Evolutionary conservation across 2,113 vertebrate genomes (phyloP).

Genomic region (Fregetta grallaria): DNA sequence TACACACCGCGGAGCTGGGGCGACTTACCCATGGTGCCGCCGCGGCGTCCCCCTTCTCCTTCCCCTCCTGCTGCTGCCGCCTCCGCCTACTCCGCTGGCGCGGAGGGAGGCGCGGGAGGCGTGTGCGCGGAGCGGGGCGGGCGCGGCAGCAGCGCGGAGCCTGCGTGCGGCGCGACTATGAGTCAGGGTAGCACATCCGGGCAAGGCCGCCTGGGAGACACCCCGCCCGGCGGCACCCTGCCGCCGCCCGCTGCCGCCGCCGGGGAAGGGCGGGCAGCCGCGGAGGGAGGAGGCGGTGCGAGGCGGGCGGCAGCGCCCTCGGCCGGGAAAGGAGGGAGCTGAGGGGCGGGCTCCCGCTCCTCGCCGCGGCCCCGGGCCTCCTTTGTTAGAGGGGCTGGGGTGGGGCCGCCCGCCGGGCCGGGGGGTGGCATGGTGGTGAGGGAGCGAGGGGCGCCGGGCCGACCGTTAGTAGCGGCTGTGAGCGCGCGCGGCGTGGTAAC

Average conservation of each 20-base stretch:
- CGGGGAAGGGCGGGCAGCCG: not conserved
- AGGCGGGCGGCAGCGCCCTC: not conserved
- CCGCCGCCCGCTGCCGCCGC: not conserved
- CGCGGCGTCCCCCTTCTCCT: not conserved
- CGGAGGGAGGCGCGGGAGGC: not conserved
- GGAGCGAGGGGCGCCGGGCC: rapidly evolving
- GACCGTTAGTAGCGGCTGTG: not conserved
- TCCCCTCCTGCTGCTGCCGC: not conserved
- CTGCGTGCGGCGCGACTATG: slow-evolving; percentile 24
- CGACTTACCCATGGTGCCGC: slow-evolving; percentile 57
- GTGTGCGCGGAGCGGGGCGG: not conserved
- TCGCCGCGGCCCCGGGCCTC: not conserved
- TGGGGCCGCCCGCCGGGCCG: not conserved
- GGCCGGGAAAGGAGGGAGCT: not conserved
- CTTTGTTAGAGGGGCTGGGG: slow-evolving; percentile 13
- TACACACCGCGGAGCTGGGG: not conserved
- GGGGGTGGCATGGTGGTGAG: rapidly evolving
- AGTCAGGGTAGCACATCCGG: slow-evolving; percentile 51
- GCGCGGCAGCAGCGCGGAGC: not conserved
- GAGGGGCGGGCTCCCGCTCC: not conserved
- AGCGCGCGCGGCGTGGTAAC: not conserved
- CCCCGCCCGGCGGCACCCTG: not conserved
- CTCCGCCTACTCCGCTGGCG: not conserved
- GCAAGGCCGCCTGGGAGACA: slow-evolving; percentile 18
- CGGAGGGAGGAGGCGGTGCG: not conserved